A percentile compares a stretch with the other conserved stretches of the same genome.
Evolutionary conservation across 1,140 invertebrate species (phyloP).

Genomic region (Zaprionus kolodkinae): DNA sequence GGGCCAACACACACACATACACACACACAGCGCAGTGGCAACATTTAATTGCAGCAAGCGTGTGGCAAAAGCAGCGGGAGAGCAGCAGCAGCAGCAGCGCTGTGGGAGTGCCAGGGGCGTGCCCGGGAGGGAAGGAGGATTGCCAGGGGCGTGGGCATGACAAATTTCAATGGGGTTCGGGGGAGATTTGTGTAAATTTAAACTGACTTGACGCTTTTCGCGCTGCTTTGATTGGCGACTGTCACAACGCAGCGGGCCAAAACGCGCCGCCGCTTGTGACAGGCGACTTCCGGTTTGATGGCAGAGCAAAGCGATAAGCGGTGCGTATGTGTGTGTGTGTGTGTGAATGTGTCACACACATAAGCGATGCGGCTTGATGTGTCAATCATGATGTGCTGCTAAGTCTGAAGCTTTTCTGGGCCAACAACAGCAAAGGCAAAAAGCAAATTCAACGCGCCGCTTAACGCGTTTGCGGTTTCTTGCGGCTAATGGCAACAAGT

Average conservation of each 20-base stretch:
- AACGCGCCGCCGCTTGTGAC: conserved; percentile 50
- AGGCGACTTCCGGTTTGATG: conserved; percentile 55
- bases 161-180: conserved; percentile 6
- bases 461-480: conserved; percentile 29
- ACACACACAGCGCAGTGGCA: no score
- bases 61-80: background rate
- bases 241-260: conserved; percentile 52
- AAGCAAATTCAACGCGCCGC: conserved; percentile 35
- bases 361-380: conserved; percentile 28
- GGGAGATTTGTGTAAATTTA: conserved; percentile 32
- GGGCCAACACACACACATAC: background rate
- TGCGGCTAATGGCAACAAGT: conserved; percentile 64
- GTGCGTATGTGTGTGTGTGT: background rate
- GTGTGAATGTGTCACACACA: conserved; percentile 14
- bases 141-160: background rate
- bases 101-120: no score
- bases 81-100: background rate
- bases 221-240: conserved; percentile 72
- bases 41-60: background rate
- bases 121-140: no score
- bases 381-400: conserved; percentile 37
- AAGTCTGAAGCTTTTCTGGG: conserved; percentile 33
- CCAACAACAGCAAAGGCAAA: conserved; percentile 11
- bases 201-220: conserved; percentile 28
- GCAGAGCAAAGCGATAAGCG: conserved; percentile 27